phyloP scores from a whole-genome alignment of 2,888 invertebrate genomes.

The Dexiosoma caninum region DNA sequence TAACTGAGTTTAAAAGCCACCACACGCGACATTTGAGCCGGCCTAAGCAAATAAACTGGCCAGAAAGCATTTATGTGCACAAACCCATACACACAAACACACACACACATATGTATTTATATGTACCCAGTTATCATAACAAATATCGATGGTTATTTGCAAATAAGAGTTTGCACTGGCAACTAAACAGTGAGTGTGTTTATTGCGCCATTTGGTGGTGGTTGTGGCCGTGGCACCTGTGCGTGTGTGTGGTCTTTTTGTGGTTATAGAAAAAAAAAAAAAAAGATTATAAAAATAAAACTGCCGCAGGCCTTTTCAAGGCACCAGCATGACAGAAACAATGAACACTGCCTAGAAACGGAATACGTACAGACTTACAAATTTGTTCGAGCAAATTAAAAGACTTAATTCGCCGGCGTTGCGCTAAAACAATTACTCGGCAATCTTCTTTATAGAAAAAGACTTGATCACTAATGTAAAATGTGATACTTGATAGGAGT shows the following conservation, averaged over 20 bases:
- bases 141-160: constrained; percentile 43
- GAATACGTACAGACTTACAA: neutral
- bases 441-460: too few species aligned
- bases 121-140: neutral
- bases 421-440: too few species aligned
- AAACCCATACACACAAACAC: neutral
- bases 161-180: constrained; percentile 26
- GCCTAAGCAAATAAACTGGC: constrained; percentile 46
- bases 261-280: constrained; percentile 20
- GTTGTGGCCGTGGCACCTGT: constrained; percentile 56
- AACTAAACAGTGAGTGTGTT: constrained; percentile 8
- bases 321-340: constrained; percentile 50
- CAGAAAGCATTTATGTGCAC: neutral
- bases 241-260: constrained; percentile 62
- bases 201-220: constrained; percentile 35
- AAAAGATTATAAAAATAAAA: constrained; percentile 21
- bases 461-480: too few species aligned
- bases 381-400: constrained; percentile 1
- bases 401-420: neutral
- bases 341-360: constrained; percentile 21
- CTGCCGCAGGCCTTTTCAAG: constrained; percentile 43
- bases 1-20: constrained; percentile 39
- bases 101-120: too few species aligned
- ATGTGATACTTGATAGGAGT: too few species aligned
- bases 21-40: constrained; percentile 55